Evolutionary conservation across 1,140 invertebrate genomes (phyloP).

Genomic region (Oryctes rhinoceros): DNA sequence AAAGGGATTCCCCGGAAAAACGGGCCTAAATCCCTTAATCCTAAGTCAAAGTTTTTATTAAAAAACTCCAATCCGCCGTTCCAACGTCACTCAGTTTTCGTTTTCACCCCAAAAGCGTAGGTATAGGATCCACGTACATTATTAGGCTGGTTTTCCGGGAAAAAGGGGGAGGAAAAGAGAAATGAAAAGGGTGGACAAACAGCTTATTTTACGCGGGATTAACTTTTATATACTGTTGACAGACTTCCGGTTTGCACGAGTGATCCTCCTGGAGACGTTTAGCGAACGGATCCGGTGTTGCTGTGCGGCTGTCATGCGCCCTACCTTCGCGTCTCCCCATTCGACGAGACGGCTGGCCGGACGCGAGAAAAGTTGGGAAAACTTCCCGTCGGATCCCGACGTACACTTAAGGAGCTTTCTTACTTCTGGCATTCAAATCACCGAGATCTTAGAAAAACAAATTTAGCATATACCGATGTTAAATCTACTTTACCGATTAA

Average conservation of each 20-base stretch:
- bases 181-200: conserved; percentile 52
- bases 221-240: conserved; percentile 58
- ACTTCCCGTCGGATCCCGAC: conserved; percentile 45
- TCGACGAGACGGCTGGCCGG: background rate
- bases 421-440: conserved; percentile 38
- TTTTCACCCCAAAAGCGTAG: background rate
- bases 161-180: conserved; percentile 34
- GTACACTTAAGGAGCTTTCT: conserved; percentile 32
- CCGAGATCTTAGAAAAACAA: conserved; percentile 41
- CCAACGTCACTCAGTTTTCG: conserved; percentile 22
- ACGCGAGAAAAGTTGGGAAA: conserved; percentile 44
- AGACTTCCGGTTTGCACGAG: conserved; percentile 50
- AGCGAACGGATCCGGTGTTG: conserved; percentile 20
- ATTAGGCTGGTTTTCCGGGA: conserved; percentile 29
- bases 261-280: conserved; percentile 40
- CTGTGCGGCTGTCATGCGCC: conserved; percentile 1
- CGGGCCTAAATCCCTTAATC: conserved; percentile 39
- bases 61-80: conserved; percentile 35
- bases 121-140: background rate
- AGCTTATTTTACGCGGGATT: conserved; percentile 56
- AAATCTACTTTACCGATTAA: conserved; percentile 12
- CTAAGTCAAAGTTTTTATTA: conserved; percentile 42
- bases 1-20: background rate
- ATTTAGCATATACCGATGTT: conserved; percentile 5
- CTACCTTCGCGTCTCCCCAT: background rate